Evolutionary conservation across 30 jellyfish, hydroid and myxozoan genomes (phyloP), one percentile per base, ranked within the genome.

Genomic region (Euphysa ruthae): DNA sequence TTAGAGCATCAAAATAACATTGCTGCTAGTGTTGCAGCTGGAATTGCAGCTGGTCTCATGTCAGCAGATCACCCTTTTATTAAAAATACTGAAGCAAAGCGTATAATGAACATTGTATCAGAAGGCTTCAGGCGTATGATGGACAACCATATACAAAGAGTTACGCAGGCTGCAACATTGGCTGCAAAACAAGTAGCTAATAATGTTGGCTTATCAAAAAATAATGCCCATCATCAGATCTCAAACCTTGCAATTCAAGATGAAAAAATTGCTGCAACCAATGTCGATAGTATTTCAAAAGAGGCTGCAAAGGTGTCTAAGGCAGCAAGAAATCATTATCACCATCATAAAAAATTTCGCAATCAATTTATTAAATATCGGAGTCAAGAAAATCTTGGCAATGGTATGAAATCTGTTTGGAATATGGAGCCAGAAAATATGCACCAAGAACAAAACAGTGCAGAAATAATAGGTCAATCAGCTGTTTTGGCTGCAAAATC

Each of bases 21-120:
- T 77, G 95, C 95, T 18, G 76, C 95, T 12, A 70, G 90, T 38
- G 58, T 84, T 3, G 95, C 95, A n/a, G 95, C 95, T 25, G 95
- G 95, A 3, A 84, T 84, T 7, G 95, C 95, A 3, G 89, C 95
- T 1, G 95, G 95, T 0, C 76, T 84, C 8, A 25, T 84, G 70
- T 84, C 95, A 0, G 95, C 93, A 2, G 95, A 93, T 13, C 76
- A 84, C 52, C 90, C 83, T 5, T 35, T 84, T 61, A 75, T 84
- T 29, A 84, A 77, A 23, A 84, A 84, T 60, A 66, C 84, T 81
- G 70, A 76, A 46, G 27, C 75, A 20, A 76, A 75, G n/a, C 93
- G 95, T 1, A 65, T 84, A 25, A 55, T 84, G n/a, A 93, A 75
- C 63, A 83, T 82, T 19, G 93, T 84, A 15, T 93, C 84, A 8